Percentiles rank a stretch among this genome's conserved stretches.
Evolutionary conservation across 2,888 invertebrate species (phyloP).

Genomic region (Luffia ferchaultella): DNA sequence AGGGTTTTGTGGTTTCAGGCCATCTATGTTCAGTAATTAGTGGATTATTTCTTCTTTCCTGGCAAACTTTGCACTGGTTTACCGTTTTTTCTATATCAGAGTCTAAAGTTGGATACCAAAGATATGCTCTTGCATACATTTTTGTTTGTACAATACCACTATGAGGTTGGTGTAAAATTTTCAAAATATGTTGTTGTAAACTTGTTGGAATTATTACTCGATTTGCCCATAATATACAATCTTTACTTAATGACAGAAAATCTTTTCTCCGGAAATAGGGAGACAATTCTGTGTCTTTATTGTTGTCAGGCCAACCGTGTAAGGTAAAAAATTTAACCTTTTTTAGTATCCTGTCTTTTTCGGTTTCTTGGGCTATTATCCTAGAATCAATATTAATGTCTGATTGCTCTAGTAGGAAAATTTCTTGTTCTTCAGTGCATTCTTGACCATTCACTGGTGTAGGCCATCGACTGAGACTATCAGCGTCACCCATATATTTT

Average conservation of each 20-base stretch:
- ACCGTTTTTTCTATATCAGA: conserved; percentile 12
- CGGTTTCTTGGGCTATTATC: conserved; percentile 3
- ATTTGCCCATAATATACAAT: conserved; percentile 9
- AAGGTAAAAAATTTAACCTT: conserved; percentile 4
- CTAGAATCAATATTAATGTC: background rate
- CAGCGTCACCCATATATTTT: conserved; percentile 1
- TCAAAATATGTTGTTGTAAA: conserved; percentile 1
- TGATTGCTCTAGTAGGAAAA: conserved; percentile 3
- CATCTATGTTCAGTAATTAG: conserved; percentile 14
- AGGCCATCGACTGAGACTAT: conserved; percentile 2
- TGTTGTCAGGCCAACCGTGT: conserved; percentile 1
- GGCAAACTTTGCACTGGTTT: conserved; percentile 11
- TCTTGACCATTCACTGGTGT: background rate
- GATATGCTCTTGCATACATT: conserved; percentile 15
- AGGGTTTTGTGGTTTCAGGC: conserved; percentile 13
- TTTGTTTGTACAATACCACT: conserved; percentile 14
- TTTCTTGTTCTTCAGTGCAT: background rate
- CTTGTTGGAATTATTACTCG: conserved; percentile 8
- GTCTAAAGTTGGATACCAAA: conserved; percentile 14
- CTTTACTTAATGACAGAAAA: conserved; percentile 4
- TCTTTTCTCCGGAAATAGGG: conserved; percentile 1
- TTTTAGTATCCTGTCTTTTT: background rate
- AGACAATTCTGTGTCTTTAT: background rate
- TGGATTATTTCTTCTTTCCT: conserved; percentile 13
- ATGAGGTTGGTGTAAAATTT: conserved; percentile 8